These are phyloP conservation scores for Amblyraja radiata DNA, from an alignment of 2,797 vertebrate species.

Conservation along the genomic window DNA sequence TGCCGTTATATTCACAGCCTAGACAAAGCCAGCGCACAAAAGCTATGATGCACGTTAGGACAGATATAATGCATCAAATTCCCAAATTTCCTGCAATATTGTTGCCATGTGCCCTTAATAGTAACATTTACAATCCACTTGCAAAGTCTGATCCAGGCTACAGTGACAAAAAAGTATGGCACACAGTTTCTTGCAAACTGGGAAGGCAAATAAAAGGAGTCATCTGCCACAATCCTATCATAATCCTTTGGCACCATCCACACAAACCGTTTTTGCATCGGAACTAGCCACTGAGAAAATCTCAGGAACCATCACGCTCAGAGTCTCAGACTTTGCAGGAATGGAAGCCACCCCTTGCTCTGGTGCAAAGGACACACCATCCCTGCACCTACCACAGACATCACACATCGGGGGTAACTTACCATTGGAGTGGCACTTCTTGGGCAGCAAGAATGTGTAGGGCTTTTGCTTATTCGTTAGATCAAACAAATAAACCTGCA, in stretches of 20 bases:
- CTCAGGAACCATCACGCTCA: background rate
- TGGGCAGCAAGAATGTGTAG: constrained; percentile 87
- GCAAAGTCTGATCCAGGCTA: background rate
- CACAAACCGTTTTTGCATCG: background rate
- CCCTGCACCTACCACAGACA: background rate
- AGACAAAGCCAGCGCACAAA: background rate
- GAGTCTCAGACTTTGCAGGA: background rate
- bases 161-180: background rate
- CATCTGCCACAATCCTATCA: background rate
- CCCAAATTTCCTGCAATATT: background rate
- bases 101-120: background rate
- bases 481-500: constrained; percentile 96
- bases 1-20: background rate
- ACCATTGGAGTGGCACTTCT: constrained; percentile 84
- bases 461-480: constrained; percentile 90
- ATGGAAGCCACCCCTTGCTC: background rate
- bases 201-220: background rate
- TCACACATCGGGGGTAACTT: constrained; percentile 45
- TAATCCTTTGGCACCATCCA: background rate
- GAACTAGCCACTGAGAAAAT: background rate
- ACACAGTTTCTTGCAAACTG: background rate
- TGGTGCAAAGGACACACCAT: background rate
- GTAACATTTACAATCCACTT: background rate
- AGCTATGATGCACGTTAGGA: background rate
- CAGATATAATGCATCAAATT: background rate